Evolutionary conservation across 2,113 vertebrate genomes (phyloP).

Genomic region (Oxygymnocypris stewartii): DNA sequence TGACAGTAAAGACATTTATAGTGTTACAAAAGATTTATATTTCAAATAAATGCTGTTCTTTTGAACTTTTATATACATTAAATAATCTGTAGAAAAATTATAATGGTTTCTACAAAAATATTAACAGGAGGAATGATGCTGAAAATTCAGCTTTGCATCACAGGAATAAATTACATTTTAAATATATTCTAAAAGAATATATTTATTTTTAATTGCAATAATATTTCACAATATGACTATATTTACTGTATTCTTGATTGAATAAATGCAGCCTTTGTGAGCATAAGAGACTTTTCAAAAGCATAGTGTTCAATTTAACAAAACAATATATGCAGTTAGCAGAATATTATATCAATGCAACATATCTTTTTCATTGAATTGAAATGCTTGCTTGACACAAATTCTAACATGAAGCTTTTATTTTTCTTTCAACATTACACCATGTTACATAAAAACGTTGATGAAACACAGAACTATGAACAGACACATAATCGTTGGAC

Average conservation of each 20-base stretch:
- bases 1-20: neutral
- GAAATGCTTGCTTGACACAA: neutral
- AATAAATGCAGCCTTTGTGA: neutral
- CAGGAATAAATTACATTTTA: neutral
- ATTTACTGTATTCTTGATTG: neutral
- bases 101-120: no score
- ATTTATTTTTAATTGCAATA: neutral
- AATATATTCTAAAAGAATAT: neutral
- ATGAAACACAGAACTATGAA: conserved; percentile 37
- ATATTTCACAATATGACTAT: neutral
- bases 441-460: conserved; percentile 41
- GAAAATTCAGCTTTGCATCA: neutral
- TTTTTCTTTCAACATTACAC: conserved; percentile 37
- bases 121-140: neutral
- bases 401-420: conserved; percentile 48
- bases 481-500: conserved; percentile 30
- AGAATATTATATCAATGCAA: neutral
- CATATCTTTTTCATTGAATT: neutral
- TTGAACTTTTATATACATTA: neutral
- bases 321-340: neutral
- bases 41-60: neutral
- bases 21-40: neutral
- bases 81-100: neutral
- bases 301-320: neutral
- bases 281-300: neutral